Base-by-base conservation (phyloP, 2,113 vertebrate genomes). In the Grammomys surdaster region DNA sequence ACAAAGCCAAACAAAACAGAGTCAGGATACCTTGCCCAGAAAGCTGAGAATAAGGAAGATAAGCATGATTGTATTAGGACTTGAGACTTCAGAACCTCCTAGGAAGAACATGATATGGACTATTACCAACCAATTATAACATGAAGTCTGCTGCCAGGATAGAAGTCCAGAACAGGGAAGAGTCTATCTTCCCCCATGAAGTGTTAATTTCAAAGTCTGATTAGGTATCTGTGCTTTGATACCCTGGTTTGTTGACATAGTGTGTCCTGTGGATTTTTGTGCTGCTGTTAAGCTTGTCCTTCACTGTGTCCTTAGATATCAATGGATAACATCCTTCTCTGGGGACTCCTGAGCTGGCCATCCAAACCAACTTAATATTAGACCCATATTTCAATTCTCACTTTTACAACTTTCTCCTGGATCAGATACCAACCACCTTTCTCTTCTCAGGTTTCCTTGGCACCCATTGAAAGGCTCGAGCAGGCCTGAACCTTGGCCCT, bases 101-200 rank as follows among this genome's bases (percentile, higher is more conserved):
- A 97, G 96, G 76, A 96, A 96, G 54, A 94, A 96, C 89, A 92
- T 76, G 48, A 69, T 95, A 91, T 97, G 95, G 67, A 97, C 81
- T 96, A 95, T 95, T 92, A 82, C 72, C 96, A 96, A 84, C 65
- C 92, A 97, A 98, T 98, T 98, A 96, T 88, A 76, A 90, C 65
- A n/a, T 7, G 46, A 84, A 76, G 56, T 95, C 90, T 96, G 58
- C 70, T 85, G 95, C 98, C 97, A 96, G 84, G 77, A 56, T n/a
- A 12, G 28, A 22, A 91, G 65, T 96, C 96, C 17, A 88, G n/a
- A 96, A 94, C n/a, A 13, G 58, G 81, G 89, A 54, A 76, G 96
- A 93, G 33, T 95, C 58, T 95, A 12, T 91, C 86, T 96, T 77
- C n/a, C 60, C 94, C 94, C 73, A 84, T 48, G 56, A 80, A 90